Conservation (phyloP, 2,797 vertebrate species). For the Squalus acanthias region DNA sequence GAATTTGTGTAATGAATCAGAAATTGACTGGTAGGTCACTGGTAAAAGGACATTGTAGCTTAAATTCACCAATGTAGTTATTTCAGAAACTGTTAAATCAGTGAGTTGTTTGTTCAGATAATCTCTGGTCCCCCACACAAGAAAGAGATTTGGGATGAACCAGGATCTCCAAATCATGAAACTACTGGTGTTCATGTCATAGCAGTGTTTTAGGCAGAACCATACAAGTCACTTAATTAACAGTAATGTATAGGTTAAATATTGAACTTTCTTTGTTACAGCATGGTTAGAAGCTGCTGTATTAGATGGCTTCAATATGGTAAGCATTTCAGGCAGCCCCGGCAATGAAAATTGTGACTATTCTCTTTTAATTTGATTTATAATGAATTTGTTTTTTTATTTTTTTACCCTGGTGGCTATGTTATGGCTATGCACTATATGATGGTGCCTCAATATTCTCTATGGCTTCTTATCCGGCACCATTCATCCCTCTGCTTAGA, state of each 20-base stretch:
- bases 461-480: neutral
- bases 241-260: neutral
- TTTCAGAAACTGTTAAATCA: neutral
- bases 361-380: no score
- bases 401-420: no score
- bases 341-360: no score
- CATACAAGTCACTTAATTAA: neutral
- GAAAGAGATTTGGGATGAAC: neutral
- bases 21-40: neutral
- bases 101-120: neutral
- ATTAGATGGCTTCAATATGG: no score
- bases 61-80: neutral
- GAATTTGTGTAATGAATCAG: neutral
- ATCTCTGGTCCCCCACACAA: neutral
- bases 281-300: neutral
- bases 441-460: neutral
- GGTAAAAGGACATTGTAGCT: neutral
- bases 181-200: neutral
- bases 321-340: no score
- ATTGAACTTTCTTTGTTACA: neutral
- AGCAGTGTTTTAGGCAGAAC: neutral
- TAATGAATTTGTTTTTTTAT: no score
- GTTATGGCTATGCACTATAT: neutral
- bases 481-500: neutral
- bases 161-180: neutral